Evolutionary conservation across 2,797 vertebrate genomes (phyloP).

Genomic region (Pipistrellus nathusii): DNA sequence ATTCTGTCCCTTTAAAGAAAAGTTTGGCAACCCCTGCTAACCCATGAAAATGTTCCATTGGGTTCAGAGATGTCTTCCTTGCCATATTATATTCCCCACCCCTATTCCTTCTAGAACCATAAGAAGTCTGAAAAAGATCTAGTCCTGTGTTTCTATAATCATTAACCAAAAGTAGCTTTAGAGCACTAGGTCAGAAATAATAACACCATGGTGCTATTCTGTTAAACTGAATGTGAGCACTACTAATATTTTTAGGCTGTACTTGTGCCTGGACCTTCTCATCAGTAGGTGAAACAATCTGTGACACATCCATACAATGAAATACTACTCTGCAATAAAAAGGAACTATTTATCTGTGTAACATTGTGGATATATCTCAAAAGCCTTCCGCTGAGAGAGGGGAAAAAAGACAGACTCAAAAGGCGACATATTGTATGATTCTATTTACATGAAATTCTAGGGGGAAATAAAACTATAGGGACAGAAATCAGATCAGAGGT

Average conservation of each 20-base stretch:
- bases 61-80: background rate
- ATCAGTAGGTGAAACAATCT: background rate
- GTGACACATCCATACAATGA: background rate
- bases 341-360: background rate
- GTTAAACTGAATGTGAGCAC: background rate
- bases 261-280: background rate
- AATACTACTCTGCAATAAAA: background rate
- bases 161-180: background rate
- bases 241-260: background rate
- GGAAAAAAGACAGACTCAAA: background rate
- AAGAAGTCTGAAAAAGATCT: background rate
- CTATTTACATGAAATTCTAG: background rate
- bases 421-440: background rate
- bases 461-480: background rate
- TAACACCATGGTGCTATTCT: background rate
- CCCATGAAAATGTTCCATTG: background rate
- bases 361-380: background rate
- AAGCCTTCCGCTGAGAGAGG: background rate
- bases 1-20: background rate
- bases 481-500: background rate
- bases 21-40: background rate
- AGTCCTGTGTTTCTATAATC: conserved; percentile 9
- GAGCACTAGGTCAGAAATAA: background rate
- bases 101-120: background rate
- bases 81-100: background rate